phyloP scores from a whole-genome alignment of 2,797 vertebrate species.

The Furcifer pardalis region DNA sequence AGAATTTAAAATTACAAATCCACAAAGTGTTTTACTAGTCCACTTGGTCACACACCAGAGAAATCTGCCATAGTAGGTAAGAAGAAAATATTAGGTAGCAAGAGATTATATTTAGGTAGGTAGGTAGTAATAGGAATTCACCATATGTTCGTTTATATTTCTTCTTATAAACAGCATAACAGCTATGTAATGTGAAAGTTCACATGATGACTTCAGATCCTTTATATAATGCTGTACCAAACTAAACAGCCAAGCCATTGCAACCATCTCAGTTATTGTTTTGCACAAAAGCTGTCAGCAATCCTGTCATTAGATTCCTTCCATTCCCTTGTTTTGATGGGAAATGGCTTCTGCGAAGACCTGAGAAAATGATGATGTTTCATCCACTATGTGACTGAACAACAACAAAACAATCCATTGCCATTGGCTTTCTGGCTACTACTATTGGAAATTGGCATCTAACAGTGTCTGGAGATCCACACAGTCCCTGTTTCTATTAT shows the following conservation, averaged over 20 bases:
- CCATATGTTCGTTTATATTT: constrained; percentile 49
- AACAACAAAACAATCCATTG: too few relatives aligned
- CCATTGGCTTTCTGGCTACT: too few relatives aligned
- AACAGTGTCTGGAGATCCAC: too few relatives aligned
- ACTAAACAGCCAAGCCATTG: constrained; percentile 64
- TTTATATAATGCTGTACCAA: constrained; percentile 67
- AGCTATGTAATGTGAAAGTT: constrained; percentile 59
- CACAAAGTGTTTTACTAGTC: not conserved
- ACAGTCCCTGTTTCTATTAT: too few relatives aligned
- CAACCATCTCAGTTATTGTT: constrained; percentile 27
- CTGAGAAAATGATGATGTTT: not conserved
- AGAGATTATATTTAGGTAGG: too few relatives aligned
- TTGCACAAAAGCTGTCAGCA: constrained; percentile 59
- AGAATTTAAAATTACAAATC: not conserved
- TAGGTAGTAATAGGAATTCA: constrained; percentile 36
- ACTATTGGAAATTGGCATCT: too few relatives aligned
- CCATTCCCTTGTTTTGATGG: constrained; percentile 51
- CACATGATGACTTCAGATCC: constrained; percentile 63
- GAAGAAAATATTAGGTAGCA: too few relatives aligned
- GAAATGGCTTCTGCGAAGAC: constrained; percentile 30
- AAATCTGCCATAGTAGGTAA: too few relatives aligned
- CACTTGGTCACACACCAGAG: not conserved
- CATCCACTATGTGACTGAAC: too few relatives aligned
- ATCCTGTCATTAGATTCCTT: constrained; percentile 45
- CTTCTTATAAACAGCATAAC: constrained; percentile 67